Conservation (phyloP, 2,113 vertebrate species). For the Crotalus horridus region DNA sequence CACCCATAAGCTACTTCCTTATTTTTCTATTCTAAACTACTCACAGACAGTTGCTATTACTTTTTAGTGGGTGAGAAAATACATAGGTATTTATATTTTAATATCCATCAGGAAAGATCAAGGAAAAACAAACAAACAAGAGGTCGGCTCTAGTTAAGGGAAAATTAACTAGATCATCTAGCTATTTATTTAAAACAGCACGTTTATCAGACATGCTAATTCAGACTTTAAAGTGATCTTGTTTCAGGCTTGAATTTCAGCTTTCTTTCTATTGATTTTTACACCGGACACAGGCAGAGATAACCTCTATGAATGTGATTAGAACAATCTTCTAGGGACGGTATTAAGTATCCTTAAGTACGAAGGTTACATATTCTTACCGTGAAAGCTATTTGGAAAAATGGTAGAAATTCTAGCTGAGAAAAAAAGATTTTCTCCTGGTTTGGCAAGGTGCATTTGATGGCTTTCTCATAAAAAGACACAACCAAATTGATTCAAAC, state of each 20-base stretch:
- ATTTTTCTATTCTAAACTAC: background rate
- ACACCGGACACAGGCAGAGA: background rate
- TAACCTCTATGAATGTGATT: background rate
- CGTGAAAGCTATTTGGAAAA: background rate
- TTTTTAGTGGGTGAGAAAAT: background rate
- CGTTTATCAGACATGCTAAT: background rate
- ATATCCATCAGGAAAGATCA: background rate
- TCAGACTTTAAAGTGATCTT: background rate
- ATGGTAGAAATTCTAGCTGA: background rate
- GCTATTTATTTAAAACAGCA: background rate
- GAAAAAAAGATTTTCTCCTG: background rate
- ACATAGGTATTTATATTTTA: background rate
- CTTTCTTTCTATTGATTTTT: background rate
- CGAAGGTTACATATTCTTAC: background rate
- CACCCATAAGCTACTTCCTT: background rate
- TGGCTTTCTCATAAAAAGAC: background rate
- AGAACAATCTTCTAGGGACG: too few relatives aligned
- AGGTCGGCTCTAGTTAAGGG: background rate
- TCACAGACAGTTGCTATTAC: background rate
- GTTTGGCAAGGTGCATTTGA: background rate
- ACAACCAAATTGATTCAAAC: background rate
- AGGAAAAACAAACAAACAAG: background rate
- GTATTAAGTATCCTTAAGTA: background rate
- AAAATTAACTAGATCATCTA: background rate
- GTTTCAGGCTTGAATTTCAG: background rate